Conservation (phyloP, 2,113 vertebrate genomes). For the Protomyctophum bolini region DNA sequence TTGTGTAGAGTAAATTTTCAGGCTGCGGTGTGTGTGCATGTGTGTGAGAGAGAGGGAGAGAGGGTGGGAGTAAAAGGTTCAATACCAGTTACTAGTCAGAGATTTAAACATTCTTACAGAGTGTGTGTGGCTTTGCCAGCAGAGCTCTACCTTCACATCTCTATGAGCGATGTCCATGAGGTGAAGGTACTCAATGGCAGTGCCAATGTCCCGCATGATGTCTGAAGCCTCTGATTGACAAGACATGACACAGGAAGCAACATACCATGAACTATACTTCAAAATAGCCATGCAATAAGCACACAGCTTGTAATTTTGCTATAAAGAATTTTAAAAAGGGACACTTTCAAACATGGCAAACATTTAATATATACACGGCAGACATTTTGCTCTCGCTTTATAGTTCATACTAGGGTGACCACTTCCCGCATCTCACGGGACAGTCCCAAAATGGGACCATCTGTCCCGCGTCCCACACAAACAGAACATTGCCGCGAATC, state of each 20-base stretch:
- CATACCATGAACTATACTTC: neutral
- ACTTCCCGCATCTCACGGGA: no score
- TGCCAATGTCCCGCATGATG: slow-evolving; percentile 91
- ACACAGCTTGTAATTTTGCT: no score
- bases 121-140: neutral
- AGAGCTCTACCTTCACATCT: slow-evolving; percentile 86
- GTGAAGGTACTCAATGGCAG: slow-evolving; percentile 89
- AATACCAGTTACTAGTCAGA: no score
- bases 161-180: slow-evolving; percentile 90
- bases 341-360: no score
- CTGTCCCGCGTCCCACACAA: no score
- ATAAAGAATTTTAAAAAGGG: no score
- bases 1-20: slow-evolving; percentile 92
- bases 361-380: no score
- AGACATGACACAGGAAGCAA: neutral
- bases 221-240: slow-evolving; percentile 87
- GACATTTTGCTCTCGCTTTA: no score
- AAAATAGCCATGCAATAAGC: no score
- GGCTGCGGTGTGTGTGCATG: slow-evolving; percentile 73
- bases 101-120: neutral
- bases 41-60: neutral
- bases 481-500: no score
- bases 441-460: no score
- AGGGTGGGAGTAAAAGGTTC: neutral
- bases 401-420: no score